Conservation (phyloP, 2,113 vertebrate genomes). For the Neoarius graeffei region DNA sequence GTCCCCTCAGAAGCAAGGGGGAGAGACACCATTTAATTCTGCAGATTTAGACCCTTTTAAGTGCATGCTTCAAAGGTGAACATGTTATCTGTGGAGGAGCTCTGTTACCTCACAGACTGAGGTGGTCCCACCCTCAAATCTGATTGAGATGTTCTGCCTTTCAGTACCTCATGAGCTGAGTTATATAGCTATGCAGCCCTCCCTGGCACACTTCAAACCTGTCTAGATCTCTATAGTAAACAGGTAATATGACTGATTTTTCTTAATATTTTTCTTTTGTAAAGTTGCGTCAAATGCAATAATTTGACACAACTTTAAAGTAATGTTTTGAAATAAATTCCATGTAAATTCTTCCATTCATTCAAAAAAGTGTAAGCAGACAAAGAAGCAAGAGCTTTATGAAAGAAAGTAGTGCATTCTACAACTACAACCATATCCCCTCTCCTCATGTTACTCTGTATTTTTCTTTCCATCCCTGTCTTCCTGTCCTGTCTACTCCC, state of each 20-base stretch:
- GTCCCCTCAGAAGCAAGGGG: constrained; percentile 71
- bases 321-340: not conserved
- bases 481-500: too few species aligned
- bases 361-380: not conserved
- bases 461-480: too few species aligned
- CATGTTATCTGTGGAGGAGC: constrained; percentile 67
- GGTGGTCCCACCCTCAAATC: constrained; percentile 47
- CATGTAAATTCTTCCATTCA: not conserved
- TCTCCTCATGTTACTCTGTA: too few species aligned
- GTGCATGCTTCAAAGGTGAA: constrained; percentile 77
- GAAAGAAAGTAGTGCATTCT: not conserved
- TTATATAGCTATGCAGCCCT: not conserved
- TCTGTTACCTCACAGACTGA: constrained; percentile 57
- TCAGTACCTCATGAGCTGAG: constrained; percentile 10
- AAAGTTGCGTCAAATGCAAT: not conserved
- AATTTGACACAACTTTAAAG: not conserved
- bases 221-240: not conserved
- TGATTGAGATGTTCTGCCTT: constrained; percentile 20
- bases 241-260: not conserved
- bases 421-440: not conserved
- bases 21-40: constrained; percentile 72
- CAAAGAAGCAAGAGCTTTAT: not conserved
- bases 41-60: constrained; percentile 67
- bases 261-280: not conserved
- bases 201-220: not conserved